Conservation (phyloP, 1,140 invertebrate species). For the Lepidostoma basale region DNA sequence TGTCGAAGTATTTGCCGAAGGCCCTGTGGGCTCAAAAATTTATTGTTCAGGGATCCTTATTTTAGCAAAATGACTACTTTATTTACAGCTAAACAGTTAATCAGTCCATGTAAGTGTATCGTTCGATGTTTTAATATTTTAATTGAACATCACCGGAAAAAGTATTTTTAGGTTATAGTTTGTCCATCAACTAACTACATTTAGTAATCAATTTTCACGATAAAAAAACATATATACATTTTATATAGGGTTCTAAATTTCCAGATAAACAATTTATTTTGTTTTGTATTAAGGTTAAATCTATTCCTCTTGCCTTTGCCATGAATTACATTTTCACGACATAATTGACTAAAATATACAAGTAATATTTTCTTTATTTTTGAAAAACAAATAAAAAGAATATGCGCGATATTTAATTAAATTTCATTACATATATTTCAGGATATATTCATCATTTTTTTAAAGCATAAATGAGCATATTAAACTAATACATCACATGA, state of each 20-base stretch:
- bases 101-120: slow-evolving; percentile 26
- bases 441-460: neutral
- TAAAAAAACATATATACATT: neutral
- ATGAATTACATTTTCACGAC: neutral
- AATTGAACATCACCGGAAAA: neutral
- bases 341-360: neutral
- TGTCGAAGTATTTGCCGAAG: neutral
- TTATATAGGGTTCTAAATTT: neutral
- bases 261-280: neutral
- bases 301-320: neutral
- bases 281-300: neutral
- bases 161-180: slow-evolving; percentile 19
- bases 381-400: too few species aligned
- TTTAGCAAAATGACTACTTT: slow-evolving; percentile 35
- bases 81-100: slow-evolving; percentile 26
- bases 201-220: neutral
- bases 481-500: too few species aligned
- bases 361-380: neutral
- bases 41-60: neutral
- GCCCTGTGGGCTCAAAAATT: neutral
- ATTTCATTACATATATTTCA: too few species aligned
- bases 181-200: neutral
- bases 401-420: too few species aligned
- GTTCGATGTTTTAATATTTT: neutral
- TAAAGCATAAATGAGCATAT: neutral